A percentile compares a stretch with the other conserved stretches of the same genome.
Conservation (phyloP, 2,888 invertebrate genomes). For the Chorisops tibialis region DNA sequence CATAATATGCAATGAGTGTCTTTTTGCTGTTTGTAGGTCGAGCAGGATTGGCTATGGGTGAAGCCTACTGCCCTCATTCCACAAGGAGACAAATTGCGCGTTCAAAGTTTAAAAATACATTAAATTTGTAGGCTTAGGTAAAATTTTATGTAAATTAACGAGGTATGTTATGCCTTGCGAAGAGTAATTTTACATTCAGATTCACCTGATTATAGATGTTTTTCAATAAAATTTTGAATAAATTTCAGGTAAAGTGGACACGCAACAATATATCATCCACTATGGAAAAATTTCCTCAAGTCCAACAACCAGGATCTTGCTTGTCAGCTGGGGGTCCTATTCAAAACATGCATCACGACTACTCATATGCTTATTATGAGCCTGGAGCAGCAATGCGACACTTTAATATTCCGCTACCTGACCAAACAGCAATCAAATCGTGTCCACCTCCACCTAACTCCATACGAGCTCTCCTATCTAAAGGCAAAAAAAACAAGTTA, state of each 20-base stretch:
- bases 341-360: slow-evolving; percentile 57
- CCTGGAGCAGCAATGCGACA: slow-evolving; percentile 61
- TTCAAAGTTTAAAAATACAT: too few species aligned
- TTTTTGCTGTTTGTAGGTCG: too few species aligned
- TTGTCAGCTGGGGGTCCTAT: slow-evolving; percentile 38
- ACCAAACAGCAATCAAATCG: slow-evolving; percentile 39
- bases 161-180: too few species aligned
- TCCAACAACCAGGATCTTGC: slow-evolving; percentile 28
- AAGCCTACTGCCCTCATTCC: too few species aligned
- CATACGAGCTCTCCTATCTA: slow-evolving; percentile 48
- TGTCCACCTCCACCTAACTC: slow-evolving; percentile 49
- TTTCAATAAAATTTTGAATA: background rate
- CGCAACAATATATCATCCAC: slow-evolving; percentile 57
- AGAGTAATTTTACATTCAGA: too few species aligned
- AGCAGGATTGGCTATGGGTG: too few species aligned
- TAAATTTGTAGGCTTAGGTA: too few species aligned
- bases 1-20: too few species aligned
- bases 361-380: slow-evolving; percentile 82
- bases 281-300: slow-evolving; percentile 57
- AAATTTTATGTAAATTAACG: too few species aligned
- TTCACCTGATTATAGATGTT: too few species aligned
- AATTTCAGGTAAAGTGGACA: slow-evolving; percentile 53
- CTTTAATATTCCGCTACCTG: slow-evolving; percentile 65
- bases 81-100: too few species aligned
- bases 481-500: slow-evolving; percentile 49